Conservation (phyloP, 1,140 invertebrate species). For the Babylonia areolata region DNA sequence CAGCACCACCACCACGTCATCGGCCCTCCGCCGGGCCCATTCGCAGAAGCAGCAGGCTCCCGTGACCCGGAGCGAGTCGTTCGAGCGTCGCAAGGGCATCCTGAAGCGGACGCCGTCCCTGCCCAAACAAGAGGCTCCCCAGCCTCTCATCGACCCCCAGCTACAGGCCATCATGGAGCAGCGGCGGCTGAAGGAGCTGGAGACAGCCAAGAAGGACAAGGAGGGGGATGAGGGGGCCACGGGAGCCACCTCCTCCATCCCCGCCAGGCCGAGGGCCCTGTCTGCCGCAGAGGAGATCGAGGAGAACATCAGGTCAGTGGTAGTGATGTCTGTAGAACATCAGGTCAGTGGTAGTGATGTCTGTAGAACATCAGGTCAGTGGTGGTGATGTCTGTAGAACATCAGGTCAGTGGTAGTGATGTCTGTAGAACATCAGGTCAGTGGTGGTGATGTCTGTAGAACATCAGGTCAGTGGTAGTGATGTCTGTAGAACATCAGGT, state of each 20-base stretch:
- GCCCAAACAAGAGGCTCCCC: conserved; percentile 20
- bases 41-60: conserved; percentile 2
- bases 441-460: too few relatives aligned
- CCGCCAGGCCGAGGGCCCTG: not conserved
- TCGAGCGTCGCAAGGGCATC: conserved; percentile 47
- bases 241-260: not conserved
- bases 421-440: too few relatives aligned
- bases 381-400: too few relatives aligned
- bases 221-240: conserved; percentile 21
- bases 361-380: too few relatives aligned
- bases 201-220: conserved; percentile 5
- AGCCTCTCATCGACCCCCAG: conserved; percentile 47
- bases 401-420: too few relatives aligned
- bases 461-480: too few relatives aligned
- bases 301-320: conserved; percentile 46
- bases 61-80: conserved; percentile 31
- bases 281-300: conserved; percentile 52
- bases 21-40: not conserved
- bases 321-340: not conserved
- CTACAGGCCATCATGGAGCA: conserved; percentile 50
- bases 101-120: conserved; percentile 53
- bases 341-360: too few relatives aligned
- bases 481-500: too few relatives aligned
- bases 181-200: conserved; percentile 40
- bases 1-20: not conserved